Conservation (phyloP, 2,888 invertebrate genomes). For the Drosophila austrosaltans region DNA sequence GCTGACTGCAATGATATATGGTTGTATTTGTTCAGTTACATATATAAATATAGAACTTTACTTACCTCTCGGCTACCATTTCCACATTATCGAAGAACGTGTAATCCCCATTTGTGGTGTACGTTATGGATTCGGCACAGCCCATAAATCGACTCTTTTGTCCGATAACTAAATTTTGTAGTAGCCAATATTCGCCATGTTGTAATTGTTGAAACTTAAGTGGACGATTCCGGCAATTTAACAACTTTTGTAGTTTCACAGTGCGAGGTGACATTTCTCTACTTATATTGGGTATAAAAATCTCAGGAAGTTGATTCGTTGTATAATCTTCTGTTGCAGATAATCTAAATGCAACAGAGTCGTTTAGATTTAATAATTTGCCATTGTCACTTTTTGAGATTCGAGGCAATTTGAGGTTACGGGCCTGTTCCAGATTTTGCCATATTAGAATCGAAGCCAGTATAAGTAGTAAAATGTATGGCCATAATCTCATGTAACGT, state of each 20-base stretch:
- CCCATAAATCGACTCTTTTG: constrained; percentile 82
- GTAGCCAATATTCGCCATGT: constrained; percentile 84
- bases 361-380: neutral
- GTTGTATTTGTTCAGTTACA: too few relatives aligned
- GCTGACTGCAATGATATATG: too few relatives aligned
- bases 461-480: constrained; percentile 18
- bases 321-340: neutral
- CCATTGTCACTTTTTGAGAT: neutral
- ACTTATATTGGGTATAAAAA: neutral
- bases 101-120: constrained; percentile 88
- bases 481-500: constrained; percentile 29
- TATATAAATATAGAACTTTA: constrained; percentile 3
- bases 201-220: constrained; percentile 66
- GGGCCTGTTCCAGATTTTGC: constrained; percentile 31
- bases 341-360: neutral
- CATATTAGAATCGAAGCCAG: constrained; percentile 35
- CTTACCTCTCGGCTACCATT: constrained; percentile 84
- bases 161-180: constrained; percentile 86
- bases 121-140: constrained; percentile 87
- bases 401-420: neutral
- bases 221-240: constrained; percentile 66
- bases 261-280: constrained; percentile 38
- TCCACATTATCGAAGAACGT: constrained; percentile 87
- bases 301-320: neutral
- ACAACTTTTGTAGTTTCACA: constrained; percentile 51